Conservation (phyloP, 2,113 vertebrate genomes). For the Platysteira castanea region DNA sequence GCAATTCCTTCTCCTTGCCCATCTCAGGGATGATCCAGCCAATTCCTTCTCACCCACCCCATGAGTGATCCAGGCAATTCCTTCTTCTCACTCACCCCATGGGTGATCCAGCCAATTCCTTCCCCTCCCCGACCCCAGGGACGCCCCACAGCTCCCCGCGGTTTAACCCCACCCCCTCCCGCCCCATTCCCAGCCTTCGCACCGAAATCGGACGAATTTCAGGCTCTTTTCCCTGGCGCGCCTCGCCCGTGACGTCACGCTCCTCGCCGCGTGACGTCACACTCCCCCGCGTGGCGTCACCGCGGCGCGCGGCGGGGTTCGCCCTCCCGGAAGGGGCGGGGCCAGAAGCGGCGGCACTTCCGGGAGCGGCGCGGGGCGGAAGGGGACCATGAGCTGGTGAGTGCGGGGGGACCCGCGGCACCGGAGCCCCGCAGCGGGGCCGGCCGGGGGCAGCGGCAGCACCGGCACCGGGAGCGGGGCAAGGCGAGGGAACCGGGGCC, state of each 20-base stretch:
- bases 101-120: background rate
- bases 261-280: background rate
- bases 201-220: background rate
- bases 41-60: background rate
- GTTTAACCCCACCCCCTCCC: background rate
- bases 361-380: background rate
- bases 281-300: background rate
- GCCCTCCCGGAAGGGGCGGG: background rate
- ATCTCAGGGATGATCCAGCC: too few species aligned
- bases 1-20: background rate
- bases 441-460: too few species aligned
- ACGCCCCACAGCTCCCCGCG: background rate
- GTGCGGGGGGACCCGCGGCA: background rate
- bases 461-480: background rate
- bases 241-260: background rate
- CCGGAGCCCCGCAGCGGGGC: background rate
- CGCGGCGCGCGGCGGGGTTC: background rate
- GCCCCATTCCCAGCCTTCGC: background rate
- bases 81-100: background rate
- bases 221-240: background rate
- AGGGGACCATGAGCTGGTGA: background rate
- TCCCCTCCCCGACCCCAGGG: rapidly evolving
- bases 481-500: background rate
- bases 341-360: background rate
- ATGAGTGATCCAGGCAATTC: background rate